A percentile compares a stretch with the other conserved stretches of the same genome.
Evolutionary conservation across 2,113 vertebrate genomes (phyloP).

Genomic region (Bos indicus): DNA sequence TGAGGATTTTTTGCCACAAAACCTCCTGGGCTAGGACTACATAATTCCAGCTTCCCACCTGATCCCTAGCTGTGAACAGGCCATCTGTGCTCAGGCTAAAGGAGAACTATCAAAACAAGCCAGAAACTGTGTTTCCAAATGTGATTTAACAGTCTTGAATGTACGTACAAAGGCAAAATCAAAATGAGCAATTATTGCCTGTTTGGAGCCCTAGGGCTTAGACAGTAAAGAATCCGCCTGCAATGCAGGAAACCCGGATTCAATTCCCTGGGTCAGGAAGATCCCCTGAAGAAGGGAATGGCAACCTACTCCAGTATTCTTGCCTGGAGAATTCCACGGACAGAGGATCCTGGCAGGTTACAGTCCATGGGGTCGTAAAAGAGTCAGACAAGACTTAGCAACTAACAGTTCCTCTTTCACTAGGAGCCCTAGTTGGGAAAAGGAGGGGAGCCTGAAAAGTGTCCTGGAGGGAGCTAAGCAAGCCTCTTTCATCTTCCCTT

Average conservation of each 20-base stretch:
- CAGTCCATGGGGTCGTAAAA: neutral
- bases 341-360: neutral
- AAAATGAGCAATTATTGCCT: constrained; percentile 31
- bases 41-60: neutral
- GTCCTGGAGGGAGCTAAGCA: neutral
- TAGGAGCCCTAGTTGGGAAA: neutral
- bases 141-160: neutral
- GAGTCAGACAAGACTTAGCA: neutral
- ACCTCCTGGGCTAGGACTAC: neutral
- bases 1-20: neutral
- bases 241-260: neutral
- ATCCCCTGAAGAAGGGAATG: neutral
- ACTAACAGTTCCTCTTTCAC: neutral
- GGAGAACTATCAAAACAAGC: neutral
- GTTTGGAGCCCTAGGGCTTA: neutral
- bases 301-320: neutral
- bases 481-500: neutral
- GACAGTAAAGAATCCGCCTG: neutral
- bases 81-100: neutral
- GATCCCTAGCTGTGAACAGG: neutral
- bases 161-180: neutral
- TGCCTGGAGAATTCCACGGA: neutral
- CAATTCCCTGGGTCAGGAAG: neutral
- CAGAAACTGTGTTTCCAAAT: neutral
- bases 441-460: neutral